phyloP scores from a whole-genome alignment of 2,888 invertebrate species.

The Agapostemon virescens region DNA sequence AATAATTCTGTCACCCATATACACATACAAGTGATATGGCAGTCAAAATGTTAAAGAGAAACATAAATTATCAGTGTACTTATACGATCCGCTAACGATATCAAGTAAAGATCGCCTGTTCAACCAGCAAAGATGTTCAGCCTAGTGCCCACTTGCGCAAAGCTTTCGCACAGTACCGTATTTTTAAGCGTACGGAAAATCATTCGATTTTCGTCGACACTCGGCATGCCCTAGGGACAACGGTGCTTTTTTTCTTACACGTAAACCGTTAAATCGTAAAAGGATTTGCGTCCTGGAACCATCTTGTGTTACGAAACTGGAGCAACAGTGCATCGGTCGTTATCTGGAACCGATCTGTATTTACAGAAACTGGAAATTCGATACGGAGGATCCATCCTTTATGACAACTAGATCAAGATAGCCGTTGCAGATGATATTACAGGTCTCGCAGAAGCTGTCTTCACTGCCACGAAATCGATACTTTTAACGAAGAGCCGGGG shows the following conservation, averaged over 20 bases:
- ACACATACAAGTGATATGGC: no score
- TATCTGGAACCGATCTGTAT: background rate
- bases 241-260: background rate
- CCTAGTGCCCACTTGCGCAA: background rate
- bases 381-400: background rate
- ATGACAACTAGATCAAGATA: background rate
- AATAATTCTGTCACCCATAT: no score
- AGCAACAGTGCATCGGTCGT: background rate
- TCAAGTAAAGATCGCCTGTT: no score
- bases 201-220: background rate
- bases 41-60: no score
- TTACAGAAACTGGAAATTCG: constrained; percentile 1
- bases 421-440: background rate
- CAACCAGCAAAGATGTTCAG: background rate
- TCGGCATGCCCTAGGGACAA: background rate
- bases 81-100: no score
- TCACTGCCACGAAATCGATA: constrained; percentile 40
- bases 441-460: constrained; percentile 3
- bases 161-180: background rate
- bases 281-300: background rate
- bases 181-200: background rate
- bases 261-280: background rate
- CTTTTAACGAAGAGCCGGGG: constrained; percentile 12
- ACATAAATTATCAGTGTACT: no score
- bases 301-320: background rate